Base-by-base conservation (phyloP, 2,888 invertebrate genomes). In the Bellardia bayeri region DNA sequence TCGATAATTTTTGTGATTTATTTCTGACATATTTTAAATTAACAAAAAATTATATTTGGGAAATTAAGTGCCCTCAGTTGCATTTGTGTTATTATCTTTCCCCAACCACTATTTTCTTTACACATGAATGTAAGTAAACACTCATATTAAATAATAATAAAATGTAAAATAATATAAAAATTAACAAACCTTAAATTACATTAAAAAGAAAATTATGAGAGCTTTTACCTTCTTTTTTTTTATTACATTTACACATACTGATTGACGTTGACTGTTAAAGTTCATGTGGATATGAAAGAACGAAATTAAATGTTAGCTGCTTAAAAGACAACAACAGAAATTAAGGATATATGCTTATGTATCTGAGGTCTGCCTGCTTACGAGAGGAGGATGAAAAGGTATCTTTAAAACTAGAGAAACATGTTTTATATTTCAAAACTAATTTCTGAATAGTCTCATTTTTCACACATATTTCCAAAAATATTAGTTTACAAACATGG, bases 131-230 rank as follows among this genome's bases (percentile, higher is more conserved):
- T 45, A 45, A 13, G n/a, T 30, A 49, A 49, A 6, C 30, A n/a
- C 5, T 49, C 49, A 49, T 8, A 68, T 68, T 68, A 51, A 68
- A 37, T 51, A 11, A 5, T 30, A 58, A 37, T 61, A 14, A 4
- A 8, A n/a, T 61, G 14, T 16, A 40, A 30, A 2, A 45, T 3
- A n/a, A 61, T 45, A 74, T 71, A 72, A 58, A 72, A 58, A 58
- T 66, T 78, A 68, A 68, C 30, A 54, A 78, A 54, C 56, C 58
- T 66, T 68, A 56, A 79, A 68, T 16, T 56, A 13, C 7, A 33
- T 58, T 69, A 58, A 13, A 56, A 68, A 56, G 56, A 68, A 68
- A 68, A 16, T 79, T 68, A 74, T 74, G 72, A 23, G 58, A 30
- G 14, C 11, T 61, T 37, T 74, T 49, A 45, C 40, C 56, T 58